These are phyloP conservation scores for Microplitis manilae DNA, from an alignment of 2,888 invertebrate species.

Conservation along the genomic window DNA sequence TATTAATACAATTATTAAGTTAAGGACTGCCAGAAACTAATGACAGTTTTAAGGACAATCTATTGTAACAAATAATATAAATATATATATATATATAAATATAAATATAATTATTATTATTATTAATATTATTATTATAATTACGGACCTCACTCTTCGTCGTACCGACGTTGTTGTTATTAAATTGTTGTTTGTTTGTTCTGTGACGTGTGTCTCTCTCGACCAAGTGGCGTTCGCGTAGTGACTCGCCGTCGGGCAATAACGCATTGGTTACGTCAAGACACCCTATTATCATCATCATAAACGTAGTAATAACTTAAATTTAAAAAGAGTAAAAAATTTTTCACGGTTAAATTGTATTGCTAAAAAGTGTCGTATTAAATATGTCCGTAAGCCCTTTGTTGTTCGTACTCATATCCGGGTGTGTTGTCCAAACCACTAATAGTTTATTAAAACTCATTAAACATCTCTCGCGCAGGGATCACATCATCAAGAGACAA, in stretches of 20 bases:
- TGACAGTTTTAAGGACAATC: constrained; percentile 23
- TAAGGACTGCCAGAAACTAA: constrained; percentile 8
- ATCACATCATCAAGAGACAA: constrained; percentile 1
- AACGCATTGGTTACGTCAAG: constrained; percentile 17
- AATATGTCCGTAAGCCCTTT: background rate
- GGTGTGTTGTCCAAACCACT: background rate
- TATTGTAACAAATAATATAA: constrained; percentile 8
- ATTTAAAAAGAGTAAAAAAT: background rate
- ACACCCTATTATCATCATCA: constrained; percentile 2
- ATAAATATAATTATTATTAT: constrained; percentile 6
- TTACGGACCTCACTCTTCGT: constrained; percentile 30
- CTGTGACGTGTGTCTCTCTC: constrained; percentile 49
- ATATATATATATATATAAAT: constrained; percentile 22
- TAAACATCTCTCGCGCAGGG: background rate
- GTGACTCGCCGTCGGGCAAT: constrained; percentile 29
- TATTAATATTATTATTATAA: constrained; percentile 15
- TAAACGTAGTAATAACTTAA: background rate
- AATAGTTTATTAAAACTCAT: background rate
- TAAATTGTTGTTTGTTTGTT: constrained; percentile 54
- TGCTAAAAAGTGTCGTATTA: background rate
- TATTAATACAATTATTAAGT: constrained; percentile 22
- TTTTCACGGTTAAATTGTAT: background rate
- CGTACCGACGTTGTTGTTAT: constrained; percentile 52
- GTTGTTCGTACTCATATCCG: background rate
- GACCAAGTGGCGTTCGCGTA: constrained; percentile 20